These are phyloP conservation scores for Limosa lapponica DNA, from an alignment of 2,797 vertebrate species.

Conservation along the genomic window DNA sequence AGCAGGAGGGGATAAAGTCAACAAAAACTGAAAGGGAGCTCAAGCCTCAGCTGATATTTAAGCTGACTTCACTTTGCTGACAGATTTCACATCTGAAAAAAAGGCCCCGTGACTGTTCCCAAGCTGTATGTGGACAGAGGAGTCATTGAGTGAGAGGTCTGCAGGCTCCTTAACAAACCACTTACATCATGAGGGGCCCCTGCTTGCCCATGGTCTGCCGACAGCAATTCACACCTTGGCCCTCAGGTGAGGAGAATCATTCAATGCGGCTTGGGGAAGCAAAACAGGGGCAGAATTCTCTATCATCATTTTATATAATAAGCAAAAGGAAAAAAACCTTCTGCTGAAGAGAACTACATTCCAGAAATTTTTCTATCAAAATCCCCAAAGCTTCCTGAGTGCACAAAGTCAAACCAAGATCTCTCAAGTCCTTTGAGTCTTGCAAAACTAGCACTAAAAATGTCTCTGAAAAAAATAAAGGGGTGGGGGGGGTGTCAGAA, in stretches of 20 bases:
- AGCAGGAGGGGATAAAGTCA: conserved; percentile 42
- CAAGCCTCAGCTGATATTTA: conserved; percentile 59
- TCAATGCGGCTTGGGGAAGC: not conserved
- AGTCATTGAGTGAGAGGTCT: conserved; percentile 20
- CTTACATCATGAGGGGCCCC: conserved; percentile 20
- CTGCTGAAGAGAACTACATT: conserved; percentile 1
- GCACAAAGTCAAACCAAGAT: not conserved
- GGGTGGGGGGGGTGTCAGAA: fast-evolving
- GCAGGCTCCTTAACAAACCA: conserved; percentile 24
- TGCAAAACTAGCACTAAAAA: conserved; percentile 5
- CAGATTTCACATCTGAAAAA: conserved; percentile 33
- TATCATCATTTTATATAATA: not conserved
- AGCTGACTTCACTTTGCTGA: conserved; percentile 53
- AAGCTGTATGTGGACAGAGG: not conserved
- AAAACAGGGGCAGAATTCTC: not conserved
- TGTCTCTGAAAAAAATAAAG: not conserved
- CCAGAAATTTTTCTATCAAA: conserved; percentile 25
- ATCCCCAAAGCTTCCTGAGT: conserved; percentile 4
- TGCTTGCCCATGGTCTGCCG: not conserved
- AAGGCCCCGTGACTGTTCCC: not conserved
- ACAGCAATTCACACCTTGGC: conserved; percentile 33
- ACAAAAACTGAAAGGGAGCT: conserved; percentile 31
- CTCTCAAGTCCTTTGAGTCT: not conserved
- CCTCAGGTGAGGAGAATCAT: conserved; percentile 28
- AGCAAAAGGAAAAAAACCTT: not conserved